These are phyloP conservation scores for Teleogryllus oceanicus DNA, from an alignment of 2,888 invertebrate genomes.

Conservation along the genomic window DNA sequence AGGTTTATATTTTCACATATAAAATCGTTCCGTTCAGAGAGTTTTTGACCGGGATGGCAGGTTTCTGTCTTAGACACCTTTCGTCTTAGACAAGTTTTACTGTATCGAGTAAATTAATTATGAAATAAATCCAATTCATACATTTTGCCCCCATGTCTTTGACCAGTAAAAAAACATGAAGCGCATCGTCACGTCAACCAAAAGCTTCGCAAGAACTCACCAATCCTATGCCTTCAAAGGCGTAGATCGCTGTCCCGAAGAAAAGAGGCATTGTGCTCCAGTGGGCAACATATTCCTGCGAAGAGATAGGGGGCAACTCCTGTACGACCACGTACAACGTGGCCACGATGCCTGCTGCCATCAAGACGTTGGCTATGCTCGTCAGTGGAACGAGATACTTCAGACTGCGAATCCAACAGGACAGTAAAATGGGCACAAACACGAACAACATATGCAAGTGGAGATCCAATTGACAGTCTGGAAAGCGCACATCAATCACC, in stretches of 20 bases:
- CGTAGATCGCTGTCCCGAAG: slow-evolving; percentile 93
- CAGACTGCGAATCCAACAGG: slow-evolving; percentile 72
- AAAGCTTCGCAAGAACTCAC: slow-evolving; percentile 53
- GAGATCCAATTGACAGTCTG: slow-evolving; percentile 55
- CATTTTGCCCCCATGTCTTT: too few relatives aligned
- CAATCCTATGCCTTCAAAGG: slow-evolving; percentile 93
- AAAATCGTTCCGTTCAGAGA: too few relatives aligned
- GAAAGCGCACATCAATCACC: slow-evolving; percentile 64
- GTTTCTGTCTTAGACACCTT: too few relatives aligned
- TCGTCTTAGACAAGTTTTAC: too few relatives aligned
- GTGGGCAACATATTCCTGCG: slow-evolving; percentile 58
- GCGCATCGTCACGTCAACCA: too few relatives aligned
- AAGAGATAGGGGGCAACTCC: slow-evolving; percentile 63
- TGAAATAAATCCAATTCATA: too few relatives aligned
- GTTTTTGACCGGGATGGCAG: too few relatives aligned
- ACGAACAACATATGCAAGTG: slow-evolving; percentile 71
- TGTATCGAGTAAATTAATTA: too few relatives aligned
- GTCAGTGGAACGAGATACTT: slow-evolving; percentile 76
- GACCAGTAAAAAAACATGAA: too few relatives aligned
- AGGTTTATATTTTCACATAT: too few relatives aligned
- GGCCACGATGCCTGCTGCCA: slow-evolving; percentile 68
- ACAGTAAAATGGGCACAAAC: slow-evolving; percentile 66
- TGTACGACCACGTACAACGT: slow-evolving; percentile 73
- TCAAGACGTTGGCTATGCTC: slow-evolving; percentile 71
- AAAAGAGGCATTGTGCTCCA: slow-evolving; percentile 70